Evolutionary conservation across 1,140 invertebrate species (phyloP), one percentile per base, ranked within the genome.

Genomic region (Pararge aegeria): DNA sequence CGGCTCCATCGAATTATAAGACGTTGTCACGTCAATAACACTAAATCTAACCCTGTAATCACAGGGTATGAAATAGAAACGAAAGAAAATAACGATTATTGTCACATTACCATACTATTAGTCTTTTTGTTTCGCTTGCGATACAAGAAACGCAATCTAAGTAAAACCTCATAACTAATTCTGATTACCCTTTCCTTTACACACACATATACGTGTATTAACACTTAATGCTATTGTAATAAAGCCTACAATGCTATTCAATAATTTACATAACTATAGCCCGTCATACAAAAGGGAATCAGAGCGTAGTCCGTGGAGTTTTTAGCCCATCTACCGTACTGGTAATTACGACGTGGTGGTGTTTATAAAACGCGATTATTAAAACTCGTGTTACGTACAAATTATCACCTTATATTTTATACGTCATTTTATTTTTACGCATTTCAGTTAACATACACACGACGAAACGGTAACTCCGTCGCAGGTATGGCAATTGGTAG

Each of bases 201-300:
- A n/a, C 13, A 19, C 40, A 5, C 19, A 21, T n/a, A 12, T 12
- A 21, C 3, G 13, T 21, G 1, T 20, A 46, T 30, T 59, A 18
- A 48, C 27, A 24, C 40, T 46, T 53, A 44, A 5, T n/a, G 15
- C 19, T 13, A 21, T 53, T 6, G 13, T n/a, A 18, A 29, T 55
- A 55, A 46, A 46, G 27, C 5, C 9, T 12, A 55, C 27, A 29
- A 24, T 54, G 38, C 3, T 15, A 21, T 21, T 46, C 10, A 46
- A 21, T 46, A 21, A 46, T 46, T 46, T 46, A 46, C 42, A 46
- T 40, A 21, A 20, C 5, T 58, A 42, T 21, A 44, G 46, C 48
- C 55, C 55, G 20, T 42, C 13, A 40, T 46, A 30, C 27, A 44
- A 50, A 49, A 59, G 29, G 48, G 49, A 59, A 59, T 24, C 27